phyloP scores from a whole-genome alignment of 2,888 invertebrate species.

The Leptura quadrifasciata region DNA sequence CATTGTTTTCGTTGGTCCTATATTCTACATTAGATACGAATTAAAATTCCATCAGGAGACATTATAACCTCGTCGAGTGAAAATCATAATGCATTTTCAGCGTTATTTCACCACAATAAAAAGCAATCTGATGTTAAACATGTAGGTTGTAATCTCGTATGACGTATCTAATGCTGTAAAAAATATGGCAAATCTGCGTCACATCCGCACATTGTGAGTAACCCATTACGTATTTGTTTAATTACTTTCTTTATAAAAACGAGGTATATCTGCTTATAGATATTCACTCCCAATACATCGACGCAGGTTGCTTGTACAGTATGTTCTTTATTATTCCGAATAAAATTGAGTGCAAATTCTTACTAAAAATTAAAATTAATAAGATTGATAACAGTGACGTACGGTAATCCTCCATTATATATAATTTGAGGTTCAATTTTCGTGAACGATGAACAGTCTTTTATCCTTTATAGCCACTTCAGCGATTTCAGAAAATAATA shows the following conservation, averaged over 20 bases:
- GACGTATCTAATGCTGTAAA: not conserved
- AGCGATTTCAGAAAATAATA: too few relatives aligned
- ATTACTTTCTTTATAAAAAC: not conserved
- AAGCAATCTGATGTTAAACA: constrained; percentile 27
- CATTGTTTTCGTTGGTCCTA: not conserved
- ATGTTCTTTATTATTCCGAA: not conserved
- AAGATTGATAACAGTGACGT: too few relatives aligned
- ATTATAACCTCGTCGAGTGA: not conserved
- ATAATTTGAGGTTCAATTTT: too few relatives aligned
- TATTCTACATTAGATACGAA: not conserved
- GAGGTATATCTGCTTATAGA: not conserved
- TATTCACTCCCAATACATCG: not conserved
- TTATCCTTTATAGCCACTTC: too few relatives aligned
- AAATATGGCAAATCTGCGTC: constrained; percentile 24
- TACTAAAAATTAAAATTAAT: too few relatives aligned
- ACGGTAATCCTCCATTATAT: too few relatives aligned
- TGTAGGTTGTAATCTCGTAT: constrained; percentile 2
- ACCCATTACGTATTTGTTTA: constrained; percentile 3
- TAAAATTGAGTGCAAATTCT: not conserved
- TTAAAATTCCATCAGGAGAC: not conserved
- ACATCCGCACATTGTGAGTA: constrained; percentile 3
- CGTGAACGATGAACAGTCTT: too few relatives aligned
- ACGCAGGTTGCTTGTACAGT: not conserved
- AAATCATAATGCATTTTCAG: constrained; percentile 12
- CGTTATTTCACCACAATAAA: constrained; percentile 3